Evolutionary conservation across 1,140 invertebrate genomes (phyloP).

Genomic region (Drosophila nannoptera): DNA sequence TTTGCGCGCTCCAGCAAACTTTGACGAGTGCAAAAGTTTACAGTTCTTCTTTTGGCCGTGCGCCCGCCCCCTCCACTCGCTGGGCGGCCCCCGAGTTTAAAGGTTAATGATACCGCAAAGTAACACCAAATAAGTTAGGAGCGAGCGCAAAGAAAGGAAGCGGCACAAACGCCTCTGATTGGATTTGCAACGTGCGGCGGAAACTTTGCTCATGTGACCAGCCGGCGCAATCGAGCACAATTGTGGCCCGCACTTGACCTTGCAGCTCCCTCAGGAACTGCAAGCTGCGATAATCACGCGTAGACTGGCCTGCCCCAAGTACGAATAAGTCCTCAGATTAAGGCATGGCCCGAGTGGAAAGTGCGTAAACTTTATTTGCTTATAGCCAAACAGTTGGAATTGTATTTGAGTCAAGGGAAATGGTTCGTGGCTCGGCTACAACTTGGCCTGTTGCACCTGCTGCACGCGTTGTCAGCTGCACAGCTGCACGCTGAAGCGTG

Average conservation of each 20-base stretch:
- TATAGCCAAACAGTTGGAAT: too few relatives aligned
- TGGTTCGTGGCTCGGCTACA: too few relatives aligned
- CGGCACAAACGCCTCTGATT: conserved; percentile 61
- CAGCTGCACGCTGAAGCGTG: conserved; percentile 29
- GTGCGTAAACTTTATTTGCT: too few relatives aligned
- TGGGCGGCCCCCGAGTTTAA: conserved; percentile 62
- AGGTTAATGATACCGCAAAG: conserved; percentile 74
- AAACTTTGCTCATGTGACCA: conserved; percentile 19
- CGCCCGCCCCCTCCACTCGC: conserved; percentile 31
- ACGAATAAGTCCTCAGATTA: too few relatives aligned
- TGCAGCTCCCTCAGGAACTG: too few relatives aligned
- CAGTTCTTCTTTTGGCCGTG: conserved; percentile 41
- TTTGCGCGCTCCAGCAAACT: conserved; percentile 50
- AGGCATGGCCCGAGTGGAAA: too few relatives aligned
- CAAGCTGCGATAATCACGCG: too few relatives aligned
- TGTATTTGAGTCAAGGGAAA: too few relatives aligned
- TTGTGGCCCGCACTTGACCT: too few relatives aligned
- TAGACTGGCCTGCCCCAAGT: too few relatives aligned
- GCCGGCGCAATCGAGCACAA: conserved; percentile 5
- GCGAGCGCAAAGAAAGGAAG: conserved; percentile 23
- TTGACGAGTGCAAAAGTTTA: conserved; percentile 72
- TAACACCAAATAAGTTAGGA: conserved; percentile 74
- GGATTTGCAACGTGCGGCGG: conserved; percentile 64
- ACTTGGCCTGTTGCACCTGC: too few relatives aligned
- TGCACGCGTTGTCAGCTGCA: neutral